Percentiles rank a stretch among this genome's conserved stretches.
These are phyloP conservation scores for Dolichomitus sp. DNA, from an alignment of 2,888 invertebrate species.

Conservation along the genomic window DNA sequence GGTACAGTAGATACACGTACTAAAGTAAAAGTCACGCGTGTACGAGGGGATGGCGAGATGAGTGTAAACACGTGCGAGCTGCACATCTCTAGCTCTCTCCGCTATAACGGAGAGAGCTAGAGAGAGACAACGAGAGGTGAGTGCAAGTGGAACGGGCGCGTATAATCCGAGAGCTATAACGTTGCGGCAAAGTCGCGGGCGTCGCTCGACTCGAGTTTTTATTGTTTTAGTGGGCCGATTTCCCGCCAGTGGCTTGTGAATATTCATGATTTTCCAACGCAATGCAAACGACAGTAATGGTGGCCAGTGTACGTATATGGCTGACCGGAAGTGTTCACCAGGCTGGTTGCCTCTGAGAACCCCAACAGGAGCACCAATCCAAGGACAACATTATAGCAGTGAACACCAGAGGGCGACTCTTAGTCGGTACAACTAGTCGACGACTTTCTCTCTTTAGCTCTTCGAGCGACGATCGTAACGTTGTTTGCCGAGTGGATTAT, in stretches of 20 bases:
- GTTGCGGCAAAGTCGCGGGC: slow-evolving; percentile 37
- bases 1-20: slow-evolving; percentile 5
- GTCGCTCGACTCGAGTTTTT: slow-evolving; percentile 71
- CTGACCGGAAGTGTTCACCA: slow-evolving; percentile 58
- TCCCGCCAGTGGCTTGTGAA: slow-evolving; percentile 69
- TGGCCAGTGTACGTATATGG: slow-evolving; percentile 42
- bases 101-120: slow-evolving; percentile 1
- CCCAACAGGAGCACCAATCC: slow-evolving; percentile 49
- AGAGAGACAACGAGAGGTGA: slow-evolving; percentile 16
- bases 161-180: slow-evolving; percentile 52
- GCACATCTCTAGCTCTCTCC: too few species aligned
- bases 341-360: slow-evolving; percentile 40
- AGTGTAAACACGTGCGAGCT: slow-evolving; percentile 27
- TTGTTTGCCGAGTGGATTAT: slow-evolving; percentile 67
- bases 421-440: background rate
- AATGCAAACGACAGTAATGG: slow-evolving; percentile 51
- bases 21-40: slow-evolving; percentile 13
- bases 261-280: slow-evolving; percentile 69
- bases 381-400: slow-evolving; percentile 43
- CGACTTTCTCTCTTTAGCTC: background rate
- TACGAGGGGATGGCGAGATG: background rate
- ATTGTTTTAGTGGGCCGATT: slow-evolving; percentile 77
- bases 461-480: slow-evolving; percentile 54
- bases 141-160: slow-evolving; percentile 49
- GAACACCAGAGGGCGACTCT: slow-evolving; percentile 3